Evolutionary conservation across 2,113 vertebrate genomes (phyloP).

Genomic region (Tricholaema leucomelas): DNA sequence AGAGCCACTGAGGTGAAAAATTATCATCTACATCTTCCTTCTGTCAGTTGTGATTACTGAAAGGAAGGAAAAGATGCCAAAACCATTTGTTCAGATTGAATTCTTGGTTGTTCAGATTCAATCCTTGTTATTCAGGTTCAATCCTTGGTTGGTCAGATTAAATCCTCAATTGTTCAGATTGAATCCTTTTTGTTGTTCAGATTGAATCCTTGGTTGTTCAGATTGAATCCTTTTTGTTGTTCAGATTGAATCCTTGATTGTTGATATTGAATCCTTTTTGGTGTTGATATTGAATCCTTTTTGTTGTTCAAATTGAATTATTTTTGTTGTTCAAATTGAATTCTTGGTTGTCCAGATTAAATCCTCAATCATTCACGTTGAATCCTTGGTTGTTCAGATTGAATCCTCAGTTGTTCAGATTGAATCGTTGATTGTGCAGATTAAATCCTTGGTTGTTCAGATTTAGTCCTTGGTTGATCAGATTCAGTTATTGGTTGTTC

Average conservation of each 20-base stretch:
- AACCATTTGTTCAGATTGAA: not conserved
- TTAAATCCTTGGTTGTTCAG: too few species aligned
- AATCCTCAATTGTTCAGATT: too few species aligned
- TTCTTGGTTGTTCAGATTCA: not conserved
- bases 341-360: not conserved
- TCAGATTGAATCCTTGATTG: not conserved
- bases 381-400: too few species aligned
- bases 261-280: not conserved
- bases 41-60: not conserved
- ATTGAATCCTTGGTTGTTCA: not conserved
- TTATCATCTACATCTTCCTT: not conserved
- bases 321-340: too few species aligned
- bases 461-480: not conserved
- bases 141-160: too few species aligned
- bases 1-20: not conserved
- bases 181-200: not conserved
- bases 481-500: not conserved
- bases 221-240: not conserved
- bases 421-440: not conserved
- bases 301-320: too few species aligned
- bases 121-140: too few species aligned
- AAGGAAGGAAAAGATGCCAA: not conserved
- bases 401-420: not conserved
- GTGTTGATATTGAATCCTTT: too few species aligned
- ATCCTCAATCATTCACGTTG: too few species aligned